Conservation (phyloP, 64 coral and sea anemone genomes). For the Trachythela sp. region DNA sequence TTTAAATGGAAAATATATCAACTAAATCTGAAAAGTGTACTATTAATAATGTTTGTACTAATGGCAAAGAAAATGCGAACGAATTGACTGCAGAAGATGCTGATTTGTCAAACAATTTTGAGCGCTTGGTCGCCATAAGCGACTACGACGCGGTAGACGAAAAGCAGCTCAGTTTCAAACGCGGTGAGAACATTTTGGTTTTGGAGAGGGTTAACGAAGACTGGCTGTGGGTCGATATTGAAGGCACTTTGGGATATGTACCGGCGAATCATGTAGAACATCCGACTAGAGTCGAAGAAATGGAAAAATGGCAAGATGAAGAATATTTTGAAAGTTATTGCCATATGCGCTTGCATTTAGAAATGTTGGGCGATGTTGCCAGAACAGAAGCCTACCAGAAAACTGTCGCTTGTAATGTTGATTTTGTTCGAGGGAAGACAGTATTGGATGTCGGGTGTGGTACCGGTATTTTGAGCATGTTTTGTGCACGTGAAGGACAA, state of each 20-base stretch:
- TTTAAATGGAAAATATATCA: neutral
- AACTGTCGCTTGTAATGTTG: slow-evolving; percentile 43
- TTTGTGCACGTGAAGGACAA: slow-evolving; percentile 73
- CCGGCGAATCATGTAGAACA: slow-evolving; percentile 62
- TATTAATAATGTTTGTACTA: too few relatives aligned
- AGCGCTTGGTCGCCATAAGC: slow-evolving; percentile 60
- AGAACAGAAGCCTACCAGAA: slow-evolving; percentile 63
- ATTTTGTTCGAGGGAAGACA: slow-evolving; percentile 60
- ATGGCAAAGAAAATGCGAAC: slow-evolving; percentile 17
- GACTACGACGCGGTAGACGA: slow-evolving; percentile 60
- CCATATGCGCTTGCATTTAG: slow-evolving; percentile 61
- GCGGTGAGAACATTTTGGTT: slow-evolving; percentile 61
- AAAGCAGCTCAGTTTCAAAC: slow-evolving; percentile 72
- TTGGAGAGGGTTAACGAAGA: slow-evolving; percentile 59
- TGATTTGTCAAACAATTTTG: slow-evolving; percentile 41
- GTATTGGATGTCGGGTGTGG: slow-evolving; percentile 95
- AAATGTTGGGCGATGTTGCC: slow-evolving; percentile 76
- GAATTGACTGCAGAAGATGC: slow-evolving; percentile 27
- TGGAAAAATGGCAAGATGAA: slow-evolving; percentile 96
- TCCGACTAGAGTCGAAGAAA: slow-evolving; percentile 9
- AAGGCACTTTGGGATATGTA: slow-evolving; percentile 64
- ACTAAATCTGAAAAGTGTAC: neutral
- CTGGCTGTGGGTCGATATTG: slow-evolving; percentile 87
- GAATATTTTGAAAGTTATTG: slow-evolving; percentile 90
- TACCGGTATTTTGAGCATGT: slow-evolving; percentile 86